Evolutionary conservation across 2,888 invertebrate species (phyloP), one percentile per base, ranked within the genome.

Genomic region (Callimorpha dominula): DNA sequence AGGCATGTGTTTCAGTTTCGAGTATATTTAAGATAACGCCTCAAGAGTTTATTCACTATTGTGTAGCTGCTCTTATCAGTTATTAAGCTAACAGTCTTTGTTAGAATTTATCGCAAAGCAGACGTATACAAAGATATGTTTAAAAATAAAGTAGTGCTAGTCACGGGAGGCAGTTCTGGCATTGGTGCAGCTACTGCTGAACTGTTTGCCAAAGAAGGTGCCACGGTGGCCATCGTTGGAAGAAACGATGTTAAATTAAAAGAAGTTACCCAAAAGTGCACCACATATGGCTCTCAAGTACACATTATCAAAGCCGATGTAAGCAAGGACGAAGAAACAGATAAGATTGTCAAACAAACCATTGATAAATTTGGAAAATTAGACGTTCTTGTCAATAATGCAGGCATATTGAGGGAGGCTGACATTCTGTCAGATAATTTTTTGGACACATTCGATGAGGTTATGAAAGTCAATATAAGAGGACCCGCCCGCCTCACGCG

Each of bases 381-480:
- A 0, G 88, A 91, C 66, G 76, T 91, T 5, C 78, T 90, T 11
- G 79, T 91, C 0, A 91, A 90, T 72, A 90, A 89, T 40, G 90
- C 90, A 15, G 90, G 85, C 0, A 79, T 86, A 1, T 31, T 74
- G 0, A 74, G 68, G 11, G 43, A 14, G 60, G 60, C 60, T 31
- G 14, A 31, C 3, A 60, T 90, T 6, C 14, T 79, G 5, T 78
- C 81, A 43, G 79, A 81, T 4, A 78, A 85, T 31, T 60, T 85
- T 4, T 54, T 90, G 63, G 50, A 83, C 40, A 68, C 72, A 0
- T 91, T 82, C 57, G 90, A 91, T 65, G 74, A 78, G 12, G 69
- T 84, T 0, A 78, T 85, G 72, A 75, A 78, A 3, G 65, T 75
- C 1, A 90, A 90, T 74, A 62, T 90, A 0, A 81, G 87, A 5